Evolutionary conservation across 2,797 vertebrate genomes (phyloP), one percentile per base, ranked within the genome.

Genomic region (Poecilia picta): DNA sequence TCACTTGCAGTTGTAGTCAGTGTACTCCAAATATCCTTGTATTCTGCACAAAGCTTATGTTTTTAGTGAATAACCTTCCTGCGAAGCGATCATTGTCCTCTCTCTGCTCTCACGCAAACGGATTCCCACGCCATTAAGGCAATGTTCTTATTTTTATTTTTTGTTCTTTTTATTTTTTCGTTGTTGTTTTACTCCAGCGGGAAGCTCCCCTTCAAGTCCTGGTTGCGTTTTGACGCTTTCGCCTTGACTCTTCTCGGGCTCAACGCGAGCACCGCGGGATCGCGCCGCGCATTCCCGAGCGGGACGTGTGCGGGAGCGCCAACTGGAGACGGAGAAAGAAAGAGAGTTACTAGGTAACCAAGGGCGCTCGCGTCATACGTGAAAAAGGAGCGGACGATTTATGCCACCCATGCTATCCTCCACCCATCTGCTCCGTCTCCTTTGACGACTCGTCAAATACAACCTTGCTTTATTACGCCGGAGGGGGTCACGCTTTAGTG

Each of bases 261-360:
- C 90, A 90, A 93, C 92, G 78, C 89, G 85, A 92, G 91, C 92
- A 89, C 83, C 75, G 62, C 94, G 95, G 83, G 94, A 80, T 89
- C 95, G 96, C 95, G 96, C 95, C 43, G 94, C 95, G 94, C 94
- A 92, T 51, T 76, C 95, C 85, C 93, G 91, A 57, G 79, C 64
- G 71, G 71, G 70, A 53, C 84, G 68, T 88, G 74, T 89, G 91
- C 91, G 92, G 87, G 93, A 93, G 94, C 95, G 95, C 94, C 92
- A 88, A 94, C 83, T 90, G 92, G 93, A 93, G 91, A 89, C 84
- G 88, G 93, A 92, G 91, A 91, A 45, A 75, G 55, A 95, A 59
- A 74, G 55, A 95, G 94, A 95, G 96, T 96, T 96, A 95, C 95
- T 95, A 95, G 94, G 95, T 94, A 96, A 96, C 95, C 95, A 92